phyloP scores from a whole-genome alignment of 2,113 vertebrate genomes.

The Lagopus leucura region DNA sequence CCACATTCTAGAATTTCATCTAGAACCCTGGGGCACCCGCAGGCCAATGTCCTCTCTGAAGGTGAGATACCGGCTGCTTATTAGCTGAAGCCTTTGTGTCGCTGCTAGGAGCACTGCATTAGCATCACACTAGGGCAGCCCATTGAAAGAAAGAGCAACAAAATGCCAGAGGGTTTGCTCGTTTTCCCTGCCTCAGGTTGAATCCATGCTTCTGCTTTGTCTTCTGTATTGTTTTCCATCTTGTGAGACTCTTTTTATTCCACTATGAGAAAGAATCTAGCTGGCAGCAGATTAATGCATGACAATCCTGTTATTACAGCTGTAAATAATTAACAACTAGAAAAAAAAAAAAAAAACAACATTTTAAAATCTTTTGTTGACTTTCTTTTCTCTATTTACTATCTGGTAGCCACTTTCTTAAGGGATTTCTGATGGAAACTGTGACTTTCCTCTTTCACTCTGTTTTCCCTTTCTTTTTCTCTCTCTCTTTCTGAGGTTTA shows the following conservation, averaged over 20 bases:
- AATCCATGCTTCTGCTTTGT: not conserved
- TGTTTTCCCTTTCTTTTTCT: not conserved
- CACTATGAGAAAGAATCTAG: slow-evolving; percentile 40
- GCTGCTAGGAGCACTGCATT: not conserved
- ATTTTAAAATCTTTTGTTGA: slow-evolving; percentile 49
- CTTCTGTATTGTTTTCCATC: slow-evolving; percentile 31
- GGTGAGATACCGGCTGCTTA: not conserved
- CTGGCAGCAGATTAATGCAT: slow-evolving; percentile 75
- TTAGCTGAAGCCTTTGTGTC: not conserved
- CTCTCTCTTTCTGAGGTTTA: slow-evolving; percentile 59
- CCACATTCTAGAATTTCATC: not conserved
- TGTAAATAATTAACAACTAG: slow-evolving; percentile 75
- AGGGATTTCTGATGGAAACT: slow-evolving; percentile 74
- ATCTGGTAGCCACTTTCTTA: slow-evolving; percentile 72
- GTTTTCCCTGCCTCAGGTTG: not conserved
- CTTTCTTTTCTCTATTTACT: slow-evolving; percentile 43
- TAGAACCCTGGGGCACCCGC: not conserved
- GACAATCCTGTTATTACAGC: slow-evolving; percentile 76
- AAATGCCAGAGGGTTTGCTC: not conserved
- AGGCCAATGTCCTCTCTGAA: not conserved
- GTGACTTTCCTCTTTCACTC: slow-evolving; percentile 67
- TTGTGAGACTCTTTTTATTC: slow-evolving; percentile 33
- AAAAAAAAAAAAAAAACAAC: slow-evolving; percentile 27
- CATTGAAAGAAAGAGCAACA: not conserved
- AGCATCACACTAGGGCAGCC: not conserved